phyloP scores from a whole-genome alignment of 2,888 invertebrate species.

The Tortrix viridana region DNA sequence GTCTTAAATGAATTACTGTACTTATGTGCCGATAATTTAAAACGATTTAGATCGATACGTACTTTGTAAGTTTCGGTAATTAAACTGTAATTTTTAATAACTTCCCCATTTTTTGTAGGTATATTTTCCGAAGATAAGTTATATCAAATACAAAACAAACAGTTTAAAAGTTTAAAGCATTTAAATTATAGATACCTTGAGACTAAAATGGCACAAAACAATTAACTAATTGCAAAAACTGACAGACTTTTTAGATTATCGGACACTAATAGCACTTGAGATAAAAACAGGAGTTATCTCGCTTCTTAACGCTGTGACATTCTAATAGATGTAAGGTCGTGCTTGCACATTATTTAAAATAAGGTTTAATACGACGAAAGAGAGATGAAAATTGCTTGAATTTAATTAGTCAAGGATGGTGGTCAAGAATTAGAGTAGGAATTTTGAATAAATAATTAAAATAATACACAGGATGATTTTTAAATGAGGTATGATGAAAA shows the following conservation, averaged over 20 bases:
- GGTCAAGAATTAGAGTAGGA: not conserved
- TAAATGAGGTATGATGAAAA: too few species aligned
- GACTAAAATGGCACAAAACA: constrained; percentile 23
- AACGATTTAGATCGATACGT: too few species aligned
- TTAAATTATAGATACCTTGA: not conserved
- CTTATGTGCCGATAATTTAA: too few species aligned
- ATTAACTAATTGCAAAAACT: constrained; percentile 19
- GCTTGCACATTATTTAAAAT: constrained; percentile 2
- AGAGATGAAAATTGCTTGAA: constrained; percentile 23
- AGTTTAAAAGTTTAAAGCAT: not conserved
- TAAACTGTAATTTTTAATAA: too few species aligned
- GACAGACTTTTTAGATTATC: constrained; percentile 29
- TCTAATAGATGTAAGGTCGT: constrained; percentile 4
- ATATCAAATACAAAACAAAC: not conserved
- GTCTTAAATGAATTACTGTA: too few species aligned
- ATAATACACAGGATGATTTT: too few species aligned
- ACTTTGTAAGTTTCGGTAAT: too few species aligned
- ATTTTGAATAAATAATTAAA: not conserved
- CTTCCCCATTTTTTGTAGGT: too few species aligned
- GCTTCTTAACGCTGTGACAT: constrained; percentile 25
- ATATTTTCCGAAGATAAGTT: too few species aligned
- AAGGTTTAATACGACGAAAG: not conserved
- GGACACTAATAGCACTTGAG: constrained; percentile 19
- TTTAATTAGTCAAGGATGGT: constrained; percentile 13
- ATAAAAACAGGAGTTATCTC: constrained; percentile 21